Conservation (phyloP, 2,888 invertebrate genomes). For the Drosophila vallismaia region DNA sequence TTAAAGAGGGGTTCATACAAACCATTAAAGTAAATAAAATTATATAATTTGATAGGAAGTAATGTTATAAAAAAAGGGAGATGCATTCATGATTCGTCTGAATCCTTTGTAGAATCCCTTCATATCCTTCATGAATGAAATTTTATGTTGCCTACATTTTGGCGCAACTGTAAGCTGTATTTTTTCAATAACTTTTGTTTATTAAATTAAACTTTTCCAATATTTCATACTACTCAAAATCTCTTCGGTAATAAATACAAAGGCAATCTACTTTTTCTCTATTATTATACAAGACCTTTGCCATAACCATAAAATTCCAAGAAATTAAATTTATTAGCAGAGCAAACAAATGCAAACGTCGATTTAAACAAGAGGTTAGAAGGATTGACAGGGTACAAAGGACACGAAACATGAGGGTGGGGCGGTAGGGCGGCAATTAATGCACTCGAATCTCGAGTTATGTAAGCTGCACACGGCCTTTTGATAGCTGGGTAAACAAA, state of each 20-base stretch:
- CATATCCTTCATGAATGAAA: background rate
- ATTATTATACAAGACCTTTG: background rate
- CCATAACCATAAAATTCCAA: background rate
- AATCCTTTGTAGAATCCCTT: background rate
- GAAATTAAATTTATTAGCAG: conserved; percentile 1
- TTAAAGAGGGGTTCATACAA: background rate
- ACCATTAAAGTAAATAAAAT: background rate
- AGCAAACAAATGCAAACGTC: background rate
- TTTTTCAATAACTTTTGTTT: background rate
- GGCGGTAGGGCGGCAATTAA: conserved; percentile 62
- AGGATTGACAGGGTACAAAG: background rate
- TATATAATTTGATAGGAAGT: background rate
- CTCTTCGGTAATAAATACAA: background rate
- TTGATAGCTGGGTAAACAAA: conserved; percentile 80
- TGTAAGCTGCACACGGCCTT: conserved; percentile 73
- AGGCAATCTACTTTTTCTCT: background rate
- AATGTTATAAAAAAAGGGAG: background rate
- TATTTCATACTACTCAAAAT: background rate
- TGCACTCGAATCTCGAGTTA: conserved; percentile 67
- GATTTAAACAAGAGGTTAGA: background rate
- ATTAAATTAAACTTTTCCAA: background rate
- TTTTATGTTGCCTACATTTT: background rate
- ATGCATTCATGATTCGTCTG: background rate
- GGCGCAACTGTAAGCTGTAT: background rate
- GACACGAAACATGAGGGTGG: background rate